Base-by-base conservation (phyloP, 2,797 vertebrate genomes). In the Spatula versicolor region DNA sequence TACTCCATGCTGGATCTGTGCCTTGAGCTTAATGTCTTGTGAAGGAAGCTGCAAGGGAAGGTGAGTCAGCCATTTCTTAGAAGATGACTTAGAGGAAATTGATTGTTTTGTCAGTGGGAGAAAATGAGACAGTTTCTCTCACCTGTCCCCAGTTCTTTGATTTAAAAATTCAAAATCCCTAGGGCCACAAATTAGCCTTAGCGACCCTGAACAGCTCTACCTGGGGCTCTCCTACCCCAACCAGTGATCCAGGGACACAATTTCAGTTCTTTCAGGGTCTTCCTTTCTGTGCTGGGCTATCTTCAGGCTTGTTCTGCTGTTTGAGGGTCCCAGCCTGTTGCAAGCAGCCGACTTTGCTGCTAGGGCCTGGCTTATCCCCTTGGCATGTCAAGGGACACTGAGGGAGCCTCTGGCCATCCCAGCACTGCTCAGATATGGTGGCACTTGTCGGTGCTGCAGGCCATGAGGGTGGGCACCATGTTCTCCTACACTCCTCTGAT, bases 311-410 rank as follows among this genome's bases (percentile, higher is more conserved):
- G 17, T 18, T 25, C 3, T 2, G 9, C 11, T 4, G 16, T 15
- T 7, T 20, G 58, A 2, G 8, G n/a, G 30, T 8, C 5, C 4
- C 0, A 2, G 64, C 6, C 14, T 23, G 4, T 11, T 9, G 10
- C 5, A 11, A 2, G 6, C 12, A 45, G 55, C 41, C 12, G 3
- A 0, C 0, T 45, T 21, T 23, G 3, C 28, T 13, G 19, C 23
- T 1, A 2, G n/a, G n/a, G 11, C 9, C 13, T 21, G 45, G 5
- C 21, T 43, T 3, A 3, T 5, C 31, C 15, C 26, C n/a, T 33
- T 0, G 0, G 12, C 41, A 33, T 4, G 3, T 43, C 11, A 11
- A 31, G 6, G 4, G n/a, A 20, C 0, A 3, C 13, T 0, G 2
- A 52, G 39, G 43, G 25, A 75, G 22, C 22, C 13, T 22, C 5